Conservation (phyloP, 2,888 invertebrate species). For the Pterobdella sp. region DNA sequence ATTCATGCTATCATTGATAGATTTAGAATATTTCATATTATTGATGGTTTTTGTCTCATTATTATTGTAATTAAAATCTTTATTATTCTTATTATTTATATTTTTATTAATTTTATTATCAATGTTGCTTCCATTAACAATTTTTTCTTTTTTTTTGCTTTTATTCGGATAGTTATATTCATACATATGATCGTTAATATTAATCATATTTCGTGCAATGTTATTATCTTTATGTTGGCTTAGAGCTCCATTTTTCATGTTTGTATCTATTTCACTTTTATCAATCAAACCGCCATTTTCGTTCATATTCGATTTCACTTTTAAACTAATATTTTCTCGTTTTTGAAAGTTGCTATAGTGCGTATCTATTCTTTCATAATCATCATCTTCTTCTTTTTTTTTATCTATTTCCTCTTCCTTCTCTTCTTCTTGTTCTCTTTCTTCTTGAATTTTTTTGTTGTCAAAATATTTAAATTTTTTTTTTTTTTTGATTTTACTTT, state of each 20-base stretch:
- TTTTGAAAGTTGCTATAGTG: neutral
- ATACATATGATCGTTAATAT: neutral
- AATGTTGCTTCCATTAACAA: neutral
- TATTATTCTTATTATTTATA: neutral
- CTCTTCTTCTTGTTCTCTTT: neutral
- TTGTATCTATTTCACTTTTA: neutral
- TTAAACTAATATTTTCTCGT: neutral
- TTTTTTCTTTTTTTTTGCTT: neutral
- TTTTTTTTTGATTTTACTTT: neutral
- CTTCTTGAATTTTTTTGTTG: neutral
- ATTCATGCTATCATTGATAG: neutral
- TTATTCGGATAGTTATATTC: neutral
- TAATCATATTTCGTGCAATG: too few species aligned
- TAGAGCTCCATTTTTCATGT: neutral
- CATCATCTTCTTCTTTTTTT: neutral
- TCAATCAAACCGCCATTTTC: neutral
- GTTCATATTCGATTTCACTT: neutral
- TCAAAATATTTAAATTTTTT: neutral
- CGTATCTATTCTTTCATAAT: neutral
- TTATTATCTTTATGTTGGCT: neutral
- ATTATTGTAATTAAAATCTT: neutral
- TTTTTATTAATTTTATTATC: neutral
- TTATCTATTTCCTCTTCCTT: neutral
- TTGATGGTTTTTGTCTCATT: neutral
- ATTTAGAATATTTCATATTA: neutral